Evolutionary conservation across 2,888 invertebrate genomes (phyloP).

Genomic region (Euzetes globulus): DNA sequence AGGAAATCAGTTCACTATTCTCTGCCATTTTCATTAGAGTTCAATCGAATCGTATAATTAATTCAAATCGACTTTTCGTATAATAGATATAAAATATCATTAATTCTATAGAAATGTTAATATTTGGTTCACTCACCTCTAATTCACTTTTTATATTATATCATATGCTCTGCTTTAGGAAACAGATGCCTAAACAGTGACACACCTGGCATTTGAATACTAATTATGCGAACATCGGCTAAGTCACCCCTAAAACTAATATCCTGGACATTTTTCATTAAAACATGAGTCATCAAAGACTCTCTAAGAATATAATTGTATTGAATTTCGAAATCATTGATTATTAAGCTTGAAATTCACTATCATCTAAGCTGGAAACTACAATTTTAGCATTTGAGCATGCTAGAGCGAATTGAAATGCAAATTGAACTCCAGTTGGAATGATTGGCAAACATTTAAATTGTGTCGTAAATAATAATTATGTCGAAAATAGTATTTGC

Average conservation of each 20-base stretch:
- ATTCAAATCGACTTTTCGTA: background rate
- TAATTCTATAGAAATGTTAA: background rate
- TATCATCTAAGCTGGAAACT: too few species aligned
- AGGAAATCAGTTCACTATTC: background rate
- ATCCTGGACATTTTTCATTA: background rate
- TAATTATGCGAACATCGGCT: background rate
- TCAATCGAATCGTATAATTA: constrained; percentile 12
- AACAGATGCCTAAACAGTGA: constrained; percentile 24
- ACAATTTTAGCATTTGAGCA: too few species aligned
- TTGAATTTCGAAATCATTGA: too few species aligned
- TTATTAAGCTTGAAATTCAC: too few species aligned
- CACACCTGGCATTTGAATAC: constrained; percentile 22
- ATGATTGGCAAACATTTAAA: too few species aligned
- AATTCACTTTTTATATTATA: background rate
- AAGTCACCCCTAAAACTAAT: background rate
- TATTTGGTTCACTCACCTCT: constrained; percentile 21
- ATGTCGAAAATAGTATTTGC: too few species aligned
- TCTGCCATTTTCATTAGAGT: background rate
- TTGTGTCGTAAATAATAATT: too few species aligned
- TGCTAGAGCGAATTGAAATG: too few species aligned
- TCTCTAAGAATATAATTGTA: too few species aligned
- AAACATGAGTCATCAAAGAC: too few species aligned
- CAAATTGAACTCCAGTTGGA: too few species aligned
- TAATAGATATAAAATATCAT: constrained; percentile 18
- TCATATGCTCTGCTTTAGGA: constrained; percentile 4